Base-by-base conservation (phyloP, 2,888 invertebrate genomes). In the Gymnosoma rotundatum region DNA sequence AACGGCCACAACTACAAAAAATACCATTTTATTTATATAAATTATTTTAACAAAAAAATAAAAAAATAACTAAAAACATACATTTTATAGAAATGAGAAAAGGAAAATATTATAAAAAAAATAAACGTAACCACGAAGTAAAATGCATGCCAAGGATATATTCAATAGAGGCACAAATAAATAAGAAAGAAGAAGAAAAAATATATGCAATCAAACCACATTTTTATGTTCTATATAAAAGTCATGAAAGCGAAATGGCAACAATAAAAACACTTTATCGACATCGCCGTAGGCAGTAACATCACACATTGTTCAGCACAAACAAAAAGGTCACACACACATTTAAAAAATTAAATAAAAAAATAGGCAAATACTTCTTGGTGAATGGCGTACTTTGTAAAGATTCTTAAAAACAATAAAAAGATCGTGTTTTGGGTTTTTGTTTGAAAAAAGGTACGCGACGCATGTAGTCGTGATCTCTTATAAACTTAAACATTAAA, bases 141-240 rank as follows among this genome's bases (percentile, higher is more conserved):
- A 84, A 84, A 84, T 81, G 78, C 84, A 81, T 84, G 81, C 84
- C 84, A 84, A 84, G 84, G 81, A 84, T 84, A 84, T 74, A 69
- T 80, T 63, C 63, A 81, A 84, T 78, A 81, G n/a, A n/a, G 76
- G 67, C 72, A 78, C 42, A 67, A 63, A 69, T 64, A 67, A 36
- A 82, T 58, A 61, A 48, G 42, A 54, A 42, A 36, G 10, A 38
- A 64, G 56, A 61, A 60, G 16, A 9, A 12, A 48, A 48, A 42
- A 64, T 66, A 16, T 20, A 45, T 64, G 58, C 4, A 48, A 66
- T 66, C 45, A 50, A 66, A 69, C 78, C 80, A 75, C 69, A 69
- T 75, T 75, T 32, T 74, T 70, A 63, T 64, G 74, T 70, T 75
- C 66, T 70, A 50, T 75, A 52, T 36, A 48, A 32, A 72, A 78